Evolutionary conservation across 2,888 invertebrate genomes (phyloP), one percentile per base, ranked within the genome.

Genomic region (Drosophila gaucha): DNA sequence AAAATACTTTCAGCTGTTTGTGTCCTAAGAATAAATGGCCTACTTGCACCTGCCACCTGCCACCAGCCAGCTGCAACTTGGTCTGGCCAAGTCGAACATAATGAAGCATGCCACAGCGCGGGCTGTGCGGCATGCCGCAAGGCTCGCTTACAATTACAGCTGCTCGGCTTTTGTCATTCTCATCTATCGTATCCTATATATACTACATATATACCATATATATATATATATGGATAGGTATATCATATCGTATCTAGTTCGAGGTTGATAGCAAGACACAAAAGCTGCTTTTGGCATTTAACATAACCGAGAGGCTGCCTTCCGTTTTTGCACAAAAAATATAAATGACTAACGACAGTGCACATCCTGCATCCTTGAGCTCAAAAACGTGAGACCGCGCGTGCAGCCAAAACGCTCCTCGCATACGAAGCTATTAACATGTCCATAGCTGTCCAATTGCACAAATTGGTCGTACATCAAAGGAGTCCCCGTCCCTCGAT

Each of bases 361-460:
- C 67, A 78, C 63, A 72, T 80, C 76, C 85, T 74, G 69, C 80
- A 88, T 69, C 88, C 88, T 85, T 85, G 88, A 71, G 85, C 88
- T 78, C n/a, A 54, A 84, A 88, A 69, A 84, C 74, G 58, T 71
- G 50, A 57, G 41, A 26, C 6, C 41, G 47, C 56, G 49, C 44
- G 30, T 41, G 16, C 43, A 26, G 20, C 30, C 41, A 43, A 52
- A 46, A 20, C 31, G 46, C 18, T 22, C n/a, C 28, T 16, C 31
- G 22, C 39, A 36, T 51, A 28, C 55, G 38, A 43, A n/a, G 54
- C 83, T 65, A 86, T 82, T 87, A 87, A 76, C 88, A 83, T 85
- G 86, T 75, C 86, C 72, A 67, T 73, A 77, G 67, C 85, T 84
- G 62, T 55, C 65, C 49, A 57, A 46, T 46, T 24, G 39, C 43